Conservation (phyloP, 2,888 invertebrate species). For the Oscheius myriophilus region DNA sequence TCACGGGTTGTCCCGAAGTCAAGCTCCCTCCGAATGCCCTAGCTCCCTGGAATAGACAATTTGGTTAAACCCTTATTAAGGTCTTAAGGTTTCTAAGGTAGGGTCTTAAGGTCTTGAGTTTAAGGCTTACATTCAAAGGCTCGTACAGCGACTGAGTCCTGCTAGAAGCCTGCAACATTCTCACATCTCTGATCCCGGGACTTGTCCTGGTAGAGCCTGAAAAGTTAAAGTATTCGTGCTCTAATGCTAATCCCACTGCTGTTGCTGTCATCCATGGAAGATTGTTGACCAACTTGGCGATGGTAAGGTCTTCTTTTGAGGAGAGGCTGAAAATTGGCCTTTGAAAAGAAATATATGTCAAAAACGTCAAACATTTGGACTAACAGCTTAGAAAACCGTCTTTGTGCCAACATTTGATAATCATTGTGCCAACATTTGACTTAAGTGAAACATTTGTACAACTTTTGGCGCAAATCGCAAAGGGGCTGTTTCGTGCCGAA, state of each 20-base stretch:
- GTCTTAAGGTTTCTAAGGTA: too few species aligned
- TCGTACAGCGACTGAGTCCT: constrained; percentile 64
- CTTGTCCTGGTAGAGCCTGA: constrained; percentile 60
- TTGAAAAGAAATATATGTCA: too few species aligned
- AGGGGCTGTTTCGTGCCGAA: too few species aligned
- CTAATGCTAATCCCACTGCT: constrained; percentile 35
- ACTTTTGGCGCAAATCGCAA: too few species aligned
- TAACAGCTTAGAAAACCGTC: too few species aligned
- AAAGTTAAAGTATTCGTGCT: constrained; percentile 8
- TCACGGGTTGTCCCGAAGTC: constrained; percentile 65
- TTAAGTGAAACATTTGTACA: too few species aligned
- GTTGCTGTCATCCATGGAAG: constrained; percentile 61
- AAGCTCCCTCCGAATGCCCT: constrained; percentile 55
- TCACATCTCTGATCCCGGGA: constrained; percentile 46
- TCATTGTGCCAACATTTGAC: too few species aligned
- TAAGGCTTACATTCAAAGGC: constrained; percentile 33
- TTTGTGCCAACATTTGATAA: too few species aligned
- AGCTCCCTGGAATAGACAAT: constrained; percentile 5
- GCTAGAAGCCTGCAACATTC: constrained; percentile 39
- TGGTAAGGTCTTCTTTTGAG: constrained; percentile 68
- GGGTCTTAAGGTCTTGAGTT: too few species aligned
- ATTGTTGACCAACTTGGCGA: constrained; percentile 60
- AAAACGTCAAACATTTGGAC: too few species aligned
- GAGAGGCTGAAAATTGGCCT: constrained; percentile 48
- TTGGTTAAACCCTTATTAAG: too few species aligned